These are phyloP conservation scores for Rhizoglyphus robini DNA, from an alignment of 1,140 invertebrate genomes.

Conservation along the genomic window DNA sequence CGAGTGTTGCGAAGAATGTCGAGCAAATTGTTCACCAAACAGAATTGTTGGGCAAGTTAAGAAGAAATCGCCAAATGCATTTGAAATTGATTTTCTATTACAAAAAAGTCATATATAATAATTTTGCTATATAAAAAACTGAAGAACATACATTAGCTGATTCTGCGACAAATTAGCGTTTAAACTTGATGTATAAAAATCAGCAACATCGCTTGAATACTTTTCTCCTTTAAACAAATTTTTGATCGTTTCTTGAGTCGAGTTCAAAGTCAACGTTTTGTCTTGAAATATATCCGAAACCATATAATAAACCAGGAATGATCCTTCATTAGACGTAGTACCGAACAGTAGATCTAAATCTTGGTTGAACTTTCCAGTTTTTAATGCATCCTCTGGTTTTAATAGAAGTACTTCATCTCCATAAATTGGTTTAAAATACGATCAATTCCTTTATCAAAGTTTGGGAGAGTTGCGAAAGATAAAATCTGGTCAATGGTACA, in stretches of 20 bases:
- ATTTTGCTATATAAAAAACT: not conserved
- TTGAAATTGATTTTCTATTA: not conserved
- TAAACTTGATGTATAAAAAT: not conserved
- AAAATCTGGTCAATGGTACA: not conserved
- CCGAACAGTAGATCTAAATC: not conserved
- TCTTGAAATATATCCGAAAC: not conserved
- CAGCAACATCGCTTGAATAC: not conserved
- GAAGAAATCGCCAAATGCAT: not conserved
- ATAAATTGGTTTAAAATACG: slow-evolving; percentile 2
- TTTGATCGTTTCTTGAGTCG: not conserved
- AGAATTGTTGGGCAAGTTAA: not conserved
- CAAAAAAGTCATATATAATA: not conserved
- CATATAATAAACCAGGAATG: not conserved
- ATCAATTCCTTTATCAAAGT: not conserved
- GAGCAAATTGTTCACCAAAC: no score
- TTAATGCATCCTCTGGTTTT: not conserved
- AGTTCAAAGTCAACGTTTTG: not conserved
- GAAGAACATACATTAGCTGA: not conserved
- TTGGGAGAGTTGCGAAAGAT: not conserved
- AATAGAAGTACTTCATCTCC: slow-evolving; percentile 3
- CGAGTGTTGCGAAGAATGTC: not conserved
- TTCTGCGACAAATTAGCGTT: not conserved
- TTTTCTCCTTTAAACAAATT: not conserved
- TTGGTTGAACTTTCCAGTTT: not conserved
- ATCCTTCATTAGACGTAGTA: not conserved